These are phyloP conservation scores for Apodemia duryi DNA, from an alignment of 2,888 invertebrate genomes.

Conservation along the genomic window DNA sequence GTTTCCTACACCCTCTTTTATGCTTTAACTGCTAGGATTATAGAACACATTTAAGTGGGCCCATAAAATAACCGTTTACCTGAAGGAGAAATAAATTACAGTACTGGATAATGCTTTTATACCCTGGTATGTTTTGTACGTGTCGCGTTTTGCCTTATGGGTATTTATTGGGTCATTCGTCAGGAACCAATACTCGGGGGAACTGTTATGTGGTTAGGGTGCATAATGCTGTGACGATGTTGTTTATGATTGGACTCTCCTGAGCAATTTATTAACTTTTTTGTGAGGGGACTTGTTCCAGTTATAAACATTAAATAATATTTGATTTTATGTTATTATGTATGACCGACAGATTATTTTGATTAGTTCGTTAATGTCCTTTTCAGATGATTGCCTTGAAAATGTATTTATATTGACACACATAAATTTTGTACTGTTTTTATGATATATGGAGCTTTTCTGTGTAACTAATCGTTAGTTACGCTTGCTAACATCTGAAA, in stretches of 20 bases:
- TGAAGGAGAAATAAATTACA: constrained; percentile 77
- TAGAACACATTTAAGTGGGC: constrained; percentile 71
- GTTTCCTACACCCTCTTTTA: constrained; percentile 65
- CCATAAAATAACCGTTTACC: constrained; percentile 74
- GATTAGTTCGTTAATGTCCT: neutral
- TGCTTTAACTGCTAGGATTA: constrained; percentile 67
- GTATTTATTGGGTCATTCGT: constrained; percentile 78
- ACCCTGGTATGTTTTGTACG: constrained; percentile 71
- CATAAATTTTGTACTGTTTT: neutral
- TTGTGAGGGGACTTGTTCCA: constrained; percentile 24
- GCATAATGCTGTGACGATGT: constrained; percentile 63
- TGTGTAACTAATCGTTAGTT: neutral
- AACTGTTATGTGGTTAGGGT: constrained; percentile 70
- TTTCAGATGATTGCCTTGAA: neutral
- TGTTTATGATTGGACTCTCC: constrained; percentile 61
- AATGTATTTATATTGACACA: neutral
- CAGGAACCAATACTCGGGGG: constrained; percentile 69
- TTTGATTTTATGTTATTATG: constrained; percentile 13
- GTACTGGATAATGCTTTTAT: constrained; percentile 77
- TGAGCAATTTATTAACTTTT: constrained; percentile 62
- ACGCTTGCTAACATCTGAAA: no score
- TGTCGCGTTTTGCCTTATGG: constrained; percentile 71
- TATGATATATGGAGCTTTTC: neutral
- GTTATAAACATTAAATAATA: constrained; percentile 20
- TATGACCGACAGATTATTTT: constrained; percentile 12